Evolutionary conservation across 1,140 invertebrate species (phyloP).

Genomic region (Streblospio benedicti): DNA sequence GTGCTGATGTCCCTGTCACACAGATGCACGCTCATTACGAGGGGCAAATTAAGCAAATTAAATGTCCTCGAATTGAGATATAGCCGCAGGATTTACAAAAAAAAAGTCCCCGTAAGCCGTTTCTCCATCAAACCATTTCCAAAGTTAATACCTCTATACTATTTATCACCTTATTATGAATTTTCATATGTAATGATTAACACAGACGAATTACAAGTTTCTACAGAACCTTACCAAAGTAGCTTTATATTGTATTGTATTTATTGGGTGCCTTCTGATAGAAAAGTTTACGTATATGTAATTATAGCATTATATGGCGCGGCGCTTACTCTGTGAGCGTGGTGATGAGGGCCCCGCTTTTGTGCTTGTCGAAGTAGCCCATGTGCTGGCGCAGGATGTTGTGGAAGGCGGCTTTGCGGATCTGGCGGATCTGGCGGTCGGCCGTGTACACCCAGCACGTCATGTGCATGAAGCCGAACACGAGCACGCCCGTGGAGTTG

Average conservation of each 20-base stretch:
- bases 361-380: constrained; percentile 79
- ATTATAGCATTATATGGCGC: too few relatives aligned
- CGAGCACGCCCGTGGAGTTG: background rate
- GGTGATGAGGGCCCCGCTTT: constrained; percentile 77
- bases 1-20: constrained; percentile 78
- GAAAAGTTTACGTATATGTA: too few relatives aligned
- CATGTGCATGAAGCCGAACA: constrained; percentile 26
- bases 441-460: constrained; percentile 37
- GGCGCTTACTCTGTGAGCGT: constrained; percentile 64
- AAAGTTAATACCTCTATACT: background rate
- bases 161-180: background rate
- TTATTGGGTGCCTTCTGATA: too few relatives aligned
- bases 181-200: background rate
- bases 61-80: background rate
- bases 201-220: too few relatives aligned
- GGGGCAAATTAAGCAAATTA: background rate
- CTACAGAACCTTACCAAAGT: too few relatives aligned
- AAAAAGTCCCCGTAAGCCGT: background rate
- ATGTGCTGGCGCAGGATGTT: constrained; percentile 69
- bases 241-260: too few relatives aligned
- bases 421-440: constrained; percentile 55
- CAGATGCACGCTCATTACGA: background rate
- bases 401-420: background rate
- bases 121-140: background rate
- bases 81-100: background rate